phyloP scores from a whole-genome alignment of 2,888 invertebrate species.

The Leucania comma region DNA sequence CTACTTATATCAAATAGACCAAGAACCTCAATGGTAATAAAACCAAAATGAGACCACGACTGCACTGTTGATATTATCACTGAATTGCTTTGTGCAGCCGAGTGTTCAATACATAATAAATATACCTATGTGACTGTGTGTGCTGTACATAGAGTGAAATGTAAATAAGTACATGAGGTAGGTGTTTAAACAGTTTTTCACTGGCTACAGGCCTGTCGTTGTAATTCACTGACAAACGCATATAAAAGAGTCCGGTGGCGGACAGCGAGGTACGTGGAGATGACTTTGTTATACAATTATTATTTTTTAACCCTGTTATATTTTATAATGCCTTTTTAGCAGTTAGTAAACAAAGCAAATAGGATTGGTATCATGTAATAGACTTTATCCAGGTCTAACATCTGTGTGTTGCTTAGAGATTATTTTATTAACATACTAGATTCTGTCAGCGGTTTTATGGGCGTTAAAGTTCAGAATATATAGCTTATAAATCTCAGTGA shows the following conservation, averaged over 20 bases:
- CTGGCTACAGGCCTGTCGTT: slow-evolving; percentile 84
- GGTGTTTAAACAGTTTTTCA: slow-evolving; percentile 82
- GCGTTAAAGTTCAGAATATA: too few relatives aligned
- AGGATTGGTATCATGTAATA: too few relatives aligned
- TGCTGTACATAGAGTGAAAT: slow-evolving; percentile 49
- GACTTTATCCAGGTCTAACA: too few relatives aligned
- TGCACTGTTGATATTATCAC: slow-evolving; percentile 17
- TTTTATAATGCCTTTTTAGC: background rate
- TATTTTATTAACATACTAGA: too few relatives aligned
- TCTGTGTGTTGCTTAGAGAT: too few relatives aligned
- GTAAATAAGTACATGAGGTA: slow-evolving; percentile 71
- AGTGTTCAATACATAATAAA: slow-evolving; percentile 35
- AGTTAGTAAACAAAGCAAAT: background rate
- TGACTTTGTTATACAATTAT: slow-evolving; percentile 26
- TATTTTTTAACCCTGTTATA: background rate
- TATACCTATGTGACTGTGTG: slow-evolving; percentile 26
- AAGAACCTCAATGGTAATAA: slow-evolving; percentile 1
- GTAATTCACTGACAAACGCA: slow-evolving; percentile 90
- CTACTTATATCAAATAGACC: background rate
- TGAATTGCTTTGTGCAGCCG: slow-evolving; percentile 37
- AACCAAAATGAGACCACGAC: slow-evolving; percentile 15
- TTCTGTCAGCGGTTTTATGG: too few relatives aligned
- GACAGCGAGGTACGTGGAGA: slow-evolving; percentile 73
- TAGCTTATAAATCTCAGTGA: too few relatives aligned
- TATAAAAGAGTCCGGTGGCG: slow-evolving; percentile 86